Conservation (phyloP, 2,113 vertebrate species). For the Leptobrachium ailaonicum region DNA sequence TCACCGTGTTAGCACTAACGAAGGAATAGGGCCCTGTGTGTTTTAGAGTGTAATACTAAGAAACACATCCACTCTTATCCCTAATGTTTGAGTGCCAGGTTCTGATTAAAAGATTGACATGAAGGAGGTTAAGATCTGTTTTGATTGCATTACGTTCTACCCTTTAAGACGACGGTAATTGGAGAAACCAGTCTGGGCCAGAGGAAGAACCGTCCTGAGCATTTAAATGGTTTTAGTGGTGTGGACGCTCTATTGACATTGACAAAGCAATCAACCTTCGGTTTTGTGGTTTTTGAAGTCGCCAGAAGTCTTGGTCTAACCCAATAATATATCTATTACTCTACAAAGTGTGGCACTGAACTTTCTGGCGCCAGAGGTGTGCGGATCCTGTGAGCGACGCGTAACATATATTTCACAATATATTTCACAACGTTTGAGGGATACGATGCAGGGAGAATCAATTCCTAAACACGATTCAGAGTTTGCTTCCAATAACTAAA, state of each 20-base stretch:
- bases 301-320: conserved; percentile 10
- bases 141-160: not conserved
- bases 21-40: too few relatives aligned
- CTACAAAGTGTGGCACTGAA: not conserved
- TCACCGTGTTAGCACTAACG: too few relatives aligned
- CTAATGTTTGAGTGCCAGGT: not conserved
- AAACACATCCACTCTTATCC: not conserved
- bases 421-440: not conserved
- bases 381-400: not conserved
- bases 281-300: conserved; percentile 27
- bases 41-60: too few relatives aligned
- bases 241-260: conserved; percentile 9
- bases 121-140: not conserved
- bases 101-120: not conserved
- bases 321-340: conserved; percentile 24
- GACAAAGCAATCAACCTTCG: conserved; percentile 36
- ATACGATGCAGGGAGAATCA: not conserved
- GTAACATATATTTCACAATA: conserved; percentile 16
- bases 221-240: not conserved
- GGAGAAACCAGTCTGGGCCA: not conserved
- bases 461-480: not conserved
- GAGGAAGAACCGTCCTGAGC: not conserved
- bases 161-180: not conserved
- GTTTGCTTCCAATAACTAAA: not conserved
- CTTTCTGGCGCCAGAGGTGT: conserved; percentile 7